phyloP scores from a whole-genome alignment of 2,113 vertebrate genomes.

The Fulmarus glacialis region DNA sequence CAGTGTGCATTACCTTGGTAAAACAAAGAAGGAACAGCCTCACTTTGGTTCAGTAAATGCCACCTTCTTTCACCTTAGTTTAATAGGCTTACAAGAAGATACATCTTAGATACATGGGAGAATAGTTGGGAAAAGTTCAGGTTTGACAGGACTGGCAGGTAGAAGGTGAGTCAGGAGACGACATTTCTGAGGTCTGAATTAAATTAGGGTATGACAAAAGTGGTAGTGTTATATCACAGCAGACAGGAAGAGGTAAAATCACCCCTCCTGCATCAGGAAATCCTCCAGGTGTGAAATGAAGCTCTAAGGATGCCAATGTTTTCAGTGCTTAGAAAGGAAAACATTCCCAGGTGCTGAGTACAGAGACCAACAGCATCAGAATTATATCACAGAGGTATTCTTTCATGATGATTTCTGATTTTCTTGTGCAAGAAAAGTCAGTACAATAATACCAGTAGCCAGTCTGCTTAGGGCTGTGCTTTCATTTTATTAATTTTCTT shows the following conservation, averaged over 20 bases:
- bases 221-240: neutral
- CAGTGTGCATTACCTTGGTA: neutral
- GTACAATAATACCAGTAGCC: neutral
- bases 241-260: conserved; percentile 25
- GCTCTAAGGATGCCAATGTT: neutral
- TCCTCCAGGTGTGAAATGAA: conserved; percentile 1
- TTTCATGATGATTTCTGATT: neutral
- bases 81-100: neutral
- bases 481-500: neutral
- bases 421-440: neutral
- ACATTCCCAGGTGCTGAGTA: neutral
- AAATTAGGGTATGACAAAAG: neutral
- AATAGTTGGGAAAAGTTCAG: neutral
- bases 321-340: neutral
- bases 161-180: neutral
- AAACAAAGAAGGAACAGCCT: neutral
- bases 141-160: neutral
- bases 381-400: neutral
- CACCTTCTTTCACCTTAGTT: neutral
- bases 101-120: neutral
- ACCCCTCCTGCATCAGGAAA: neutral
- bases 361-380: neutral
- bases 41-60: neutral
- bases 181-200: conserved; percentile 35
- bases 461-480: neutral